Evolutionary conservation across 2,888 invertebrate species (phyloP).

Genomic region (Lumbricus terrestris): DNA sequence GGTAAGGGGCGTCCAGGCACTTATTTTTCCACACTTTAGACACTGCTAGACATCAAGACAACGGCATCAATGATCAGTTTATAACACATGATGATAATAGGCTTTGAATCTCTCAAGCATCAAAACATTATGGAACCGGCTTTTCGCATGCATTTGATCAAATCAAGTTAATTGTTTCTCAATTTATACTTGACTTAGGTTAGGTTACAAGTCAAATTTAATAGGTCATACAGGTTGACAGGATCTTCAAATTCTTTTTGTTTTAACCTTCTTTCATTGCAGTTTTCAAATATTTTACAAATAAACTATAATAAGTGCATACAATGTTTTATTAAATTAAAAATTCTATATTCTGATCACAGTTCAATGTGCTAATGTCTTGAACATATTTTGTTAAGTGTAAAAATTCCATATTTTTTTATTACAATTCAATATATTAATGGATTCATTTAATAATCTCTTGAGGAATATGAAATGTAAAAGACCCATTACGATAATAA

Average conservation of each 20-base stretch:
- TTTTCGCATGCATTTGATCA: neutral
- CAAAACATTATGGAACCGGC: neutral
- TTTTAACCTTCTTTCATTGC: neutral
- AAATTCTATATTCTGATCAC: neutral
- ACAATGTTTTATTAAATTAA: neutral
- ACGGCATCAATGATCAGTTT: neutral
- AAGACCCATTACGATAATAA: neutral
- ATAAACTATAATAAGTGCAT: neutral
- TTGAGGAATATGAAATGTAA: neutral
- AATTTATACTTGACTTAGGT: neutral
- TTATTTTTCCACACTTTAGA: too few species aligned
- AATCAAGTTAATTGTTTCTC: neutral
- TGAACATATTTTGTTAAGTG: too few species aligned
- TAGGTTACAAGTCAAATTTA: neutral
- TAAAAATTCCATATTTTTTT: neutral
- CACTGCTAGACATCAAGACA: too few species aligned
- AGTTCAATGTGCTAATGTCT: too few species aligned
- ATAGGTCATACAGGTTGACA: neutral
- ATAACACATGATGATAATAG: neutral
- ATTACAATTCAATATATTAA: neutral
- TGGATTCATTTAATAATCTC: neutral
- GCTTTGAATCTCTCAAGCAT: neutral
- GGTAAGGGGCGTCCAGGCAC: too few species aligned
- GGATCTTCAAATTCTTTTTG: neutral
- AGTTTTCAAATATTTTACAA: neutral